Evolutionary conservation across 2,113 vertebrate genomes (phyloP), one percentile per base, ranked within the genome.

Genomic region (Camarhynchus parvulus): DNA sequence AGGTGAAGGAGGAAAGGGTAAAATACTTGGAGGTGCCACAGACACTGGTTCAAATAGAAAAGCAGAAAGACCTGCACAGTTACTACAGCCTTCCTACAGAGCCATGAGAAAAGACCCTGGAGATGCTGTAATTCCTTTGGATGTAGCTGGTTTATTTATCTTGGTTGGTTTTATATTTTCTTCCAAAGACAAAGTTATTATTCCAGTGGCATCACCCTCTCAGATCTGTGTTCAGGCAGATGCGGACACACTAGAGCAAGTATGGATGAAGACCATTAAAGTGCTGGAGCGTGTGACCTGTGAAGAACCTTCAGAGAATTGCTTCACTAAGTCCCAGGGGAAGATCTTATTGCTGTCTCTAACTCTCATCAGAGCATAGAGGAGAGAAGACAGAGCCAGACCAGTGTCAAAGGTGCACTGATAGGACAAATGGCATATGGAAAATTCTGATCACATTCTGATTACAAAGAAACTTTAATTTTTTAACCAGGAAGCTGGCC

Each of bases 241-340:
- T 0, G 2, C 12, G 49, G 62, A 25, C 30, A 55, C 3, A 5
- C 10, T 8, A 19, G 2, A 52, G 49, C 15, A 62, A 50, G 39
- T 4, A 5, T n/a, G 31, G 15, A 11, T 46, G 15, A 50, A 28
- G 47, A 22, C 10, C 11, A 33, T 2, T 24, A 14, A 12, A 61
- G 58, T 61, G 25, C 41, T 52, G 58, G 31, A 80, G 53, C 30
- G 55, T 1, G 2, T 3, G 4, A n/a, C 0, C 0, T 5, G 15
- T 31, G 8, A 52, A 30, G 15, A 56, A 31, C 39, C 83, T 33
- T n/a, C 24, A 62, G 69, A 63, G 10, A 67, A 31, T 5, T 25
- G 35, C 33, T 77, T 47, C 85, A 58, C 14, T 50, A 44, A 31
- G 22, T 35, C 56, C 25, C 10, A 28, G 39, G 35, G 49, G 49